Conservation (phyloP, 1,140 invertebrate genomes). For the Probaryconus sp. region DNA sequence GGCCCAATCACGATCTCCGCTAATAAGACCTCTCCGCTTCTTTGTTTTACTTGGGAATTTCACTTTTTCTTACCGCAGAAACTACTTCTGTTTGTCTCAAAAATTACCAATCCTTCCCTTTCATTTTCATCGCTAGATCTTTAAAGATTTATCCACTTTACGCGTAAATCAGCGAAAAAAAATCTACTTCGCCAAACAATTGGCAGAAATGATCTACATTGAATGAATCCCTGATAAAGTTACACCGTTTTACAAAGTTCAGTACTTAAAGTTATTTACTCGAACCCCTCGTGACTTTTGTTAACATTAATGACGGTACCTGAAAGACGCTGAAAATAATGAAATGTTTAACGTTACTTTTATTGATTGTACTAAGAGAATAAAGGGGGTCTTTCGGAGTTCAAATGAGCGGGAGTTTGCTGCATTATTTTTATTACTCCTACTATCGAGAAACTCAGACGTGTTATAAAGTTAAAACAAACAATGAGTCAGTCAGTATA, state of each 20-base stretch:
- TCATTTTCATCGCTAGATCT: too few species aligned
- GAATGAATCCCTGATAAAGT: too few species aligned
- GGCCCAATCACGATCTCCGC: constrained; percentile 21
- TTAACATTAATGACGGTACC: constrained; percentile 15
- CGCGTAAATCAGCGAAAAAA: too few species aligned
- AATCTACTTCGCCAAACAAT: too few species aligned
- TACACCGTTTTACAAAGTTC: too few species aligned
- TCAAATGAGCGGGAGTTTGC: constrained; percentile 45
- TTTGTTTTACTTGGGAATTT: constrained; percentile 14
- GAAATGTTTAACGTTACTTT: constrained; percentile 45
- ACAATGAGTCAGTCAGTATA: constrained; percentile 39
- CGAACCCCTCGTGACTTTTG: constrained; percentile 38
- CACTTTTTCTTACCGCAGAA: too few species aligned
- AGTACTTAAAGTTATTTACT: constrained; percentile 41
- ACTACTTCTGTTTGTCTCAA: too few species aligned
- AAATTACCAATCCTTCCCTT: too few species aligned
- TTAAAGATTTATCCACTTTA: too few species aligned
- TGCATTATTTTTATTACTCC: constrained; percentile 45
- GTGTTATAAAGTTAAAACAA: constrained; percentile 45
- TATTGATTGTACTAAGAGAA: constrained; percentile 44
- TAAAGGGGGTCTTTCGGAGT: constrained; percentile 34
- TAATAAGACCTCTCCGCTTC: constrained; percentile 7
- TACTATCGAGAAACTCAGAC: constrained; percentile 30
- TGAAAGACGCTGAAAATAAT: constrained; percentile 28
- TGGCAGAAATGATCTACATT: too few species aligned